phyloP scores from a whole-genome alignment of 1,140 invertebrate genomes.

The Bombus soroeensis region DNA sequence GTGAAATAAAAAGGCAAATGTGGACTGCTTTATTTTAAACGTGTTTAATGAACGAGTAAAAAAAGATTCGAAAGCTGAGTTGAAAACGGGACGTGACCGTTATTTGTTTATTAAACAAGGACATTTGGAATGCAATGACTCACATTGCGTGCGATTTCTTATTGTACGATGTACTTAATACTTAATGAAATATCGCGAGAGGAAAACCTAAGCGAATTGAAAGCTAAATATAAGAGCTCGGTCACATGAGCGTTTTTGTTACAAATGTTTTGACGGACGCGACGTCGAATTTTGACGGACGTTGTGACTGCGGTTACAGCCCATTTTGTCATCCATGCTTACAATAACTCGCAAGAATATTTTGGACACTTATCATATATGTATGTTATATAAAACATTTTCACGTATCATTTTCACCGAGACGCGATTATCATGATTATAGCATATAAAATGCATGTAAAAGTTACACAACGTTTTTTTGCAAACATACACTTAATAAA shows the following conservation, averaged over 20 bases:
- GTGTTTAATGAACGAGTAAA: neutral
- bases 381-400: neutral
- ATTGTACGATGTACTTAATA: neutral
- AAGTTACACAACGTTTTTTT: too few relatives aligned
- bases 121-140: neutral
- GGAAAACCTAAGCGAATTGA: neutral
- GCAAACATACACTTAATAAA: too few relatives aligned
- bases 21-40: neutral
- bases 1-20: neutral
- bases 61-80: neutral
- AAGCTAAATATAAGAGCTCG: neutral
- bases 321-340: neutral
- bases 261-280: neutral
- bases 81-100: neutral
- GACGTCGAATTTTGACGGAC: neutral
- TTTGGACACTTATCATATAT: neutral
- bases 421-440: neutral
- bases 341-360: neutral
- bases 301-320: neutral
- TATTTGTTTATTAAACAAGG: slow-evolving; percentile 19
- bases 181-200: neutral
- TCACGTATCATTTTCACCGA: neutral
- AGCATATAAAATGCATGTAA: too few relatives aligned
- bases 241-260: neutral
- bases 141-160: slow-evolving; percentile 1